A percentile compares a stretch with the other conserved stretches of the same genome.
These are phyloP conservation scores for Microcebus griseorufus DNA, from an alignment of 2,113 vertebrate species.

Conservation along the genomic window DNA sequence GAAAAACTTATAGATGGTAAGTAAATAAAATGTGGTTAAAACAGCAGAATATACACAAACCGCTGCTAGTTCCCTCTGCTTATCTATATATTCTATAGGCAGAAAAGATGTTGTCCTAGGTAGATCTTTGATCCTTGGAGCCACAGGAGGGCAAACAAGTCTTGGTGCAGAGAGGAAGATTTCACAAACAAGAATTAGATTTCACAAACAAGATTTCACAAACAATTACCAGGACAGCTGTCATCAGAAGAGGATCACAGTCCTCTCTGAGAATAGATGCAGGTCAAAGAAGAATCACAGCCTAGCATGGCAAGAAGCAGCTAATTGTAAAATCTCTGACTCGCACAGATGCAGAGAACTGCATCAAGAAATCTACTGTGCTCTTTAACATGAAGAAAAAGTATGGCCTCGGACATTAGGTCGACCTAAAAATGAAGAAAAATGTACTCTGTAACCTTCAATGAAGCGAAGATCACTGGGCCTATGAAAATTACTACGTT, in stretches of 20 bases:
- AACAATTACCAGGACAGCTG: background rate
- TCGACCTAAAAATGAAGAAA: background rate
- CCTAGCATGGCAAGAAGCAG: background rate
- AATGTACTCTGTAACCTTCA: background rate
- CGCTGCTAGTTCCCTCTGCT: background rate
- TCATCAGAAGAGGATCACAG: background rate
- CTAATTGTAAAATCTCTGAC: background rate
- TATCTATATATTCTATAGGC: background rate
- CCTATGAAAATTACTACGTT: background rate
- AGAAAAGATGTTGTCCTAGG: background rate
- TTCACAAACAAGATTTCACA: conserved; percentile 6
- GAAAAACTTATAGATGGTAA: background rate
- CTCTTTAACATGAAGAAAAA: conserved; percentile 45
- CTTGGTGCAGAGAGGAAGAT: background rate
- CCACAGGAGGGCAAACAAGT: background rate
- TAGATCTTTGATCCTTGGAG: background rate
- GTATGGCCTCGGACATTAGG: background rate
- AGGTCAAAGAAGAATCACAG: background rate
- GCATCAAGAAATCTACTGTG: background rate
- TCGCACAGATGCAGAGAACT: background rate
- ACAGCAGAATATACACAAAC: background rate
- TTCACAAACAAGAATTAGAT: conserved; percentile 12
- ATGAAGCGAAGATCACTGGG: background rate
- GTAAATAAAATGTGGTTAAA: background rate
- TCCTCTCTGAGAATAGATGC: background rate